These are phyloP conservation scores for Pollenia angustigena DNA, from an alignment of 2,888 invertebrate species.

Conservation along the genomic window DNA sequence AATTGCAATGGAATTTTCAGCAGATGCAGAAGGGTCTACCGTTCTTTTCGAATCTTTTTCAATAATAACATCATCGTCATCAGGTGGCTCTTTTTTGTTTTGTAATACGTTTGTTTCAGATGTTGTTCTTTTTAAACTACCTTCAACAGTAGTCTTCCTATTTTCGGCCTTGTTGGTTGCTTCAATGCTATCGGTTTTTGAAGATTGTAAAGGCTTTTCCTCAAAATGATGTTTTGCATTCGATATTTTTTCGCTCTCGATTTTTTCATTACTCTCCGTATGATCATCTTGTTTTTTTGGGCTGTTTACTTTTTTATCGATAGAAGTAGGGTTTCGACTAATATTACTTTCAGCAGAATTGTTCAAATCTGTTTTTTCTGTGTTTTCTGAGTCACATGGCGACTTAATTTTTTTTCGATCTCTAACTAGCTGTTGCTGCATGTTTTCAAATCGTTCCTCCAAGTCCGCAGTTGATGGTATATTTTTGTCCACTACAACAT, in stretches of 20 bases:
- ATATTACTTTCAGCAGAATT: neutral
- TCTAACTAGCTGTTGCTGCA: slow-evolving; percentile 74
- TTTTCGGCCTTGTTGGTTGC: neutral
- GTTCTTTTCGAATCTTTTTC: neutral
- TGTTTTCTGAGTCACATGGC: slow-evolving; percentile 67
- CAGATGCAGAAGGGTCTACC: neutral
- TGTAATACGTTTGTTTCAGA: slow-evolving; percentile 76
- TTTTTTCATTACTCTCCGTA: slow-evolving; percentile 1
- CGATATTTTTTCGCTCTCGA: neutral
- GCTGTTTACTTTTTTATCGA: neutral
- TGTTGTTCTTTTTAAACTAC: slow-evolving; percentile 74
- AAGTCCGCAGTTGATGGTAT: slow-evolving; percentile 78
- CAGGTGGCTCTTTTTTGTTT: slow-evolving; percentile 80
- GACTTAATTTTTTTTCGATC: slow-evolving; percentile 51
- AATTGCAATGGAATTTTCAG: neutral
- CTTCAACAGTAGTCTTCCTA: neutral
- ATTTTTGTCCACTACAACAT: slow-evolving; percentile 56
- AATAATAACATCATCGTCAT: slow-evolving; percentile 58
- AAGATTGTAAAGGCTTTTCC: slow-evolving; percentile 1
- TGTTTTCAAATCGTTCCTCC: slow-evolving; percentile 73
- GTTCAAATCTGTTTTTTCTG: slow-evolving; percentile 48
- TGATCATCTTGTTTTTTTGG: slow-evolving; percentile 36
- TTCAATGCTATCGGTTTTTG: slow-evolving; percentile 6
- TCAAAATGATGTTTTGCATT: slow-evolving; percentile 8
- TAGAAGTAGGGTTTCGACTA: neutral